Base-by-base conservation (phyloP, 2,888 invertebrate genomes). In the Philhelius pedissequus region DNA sequence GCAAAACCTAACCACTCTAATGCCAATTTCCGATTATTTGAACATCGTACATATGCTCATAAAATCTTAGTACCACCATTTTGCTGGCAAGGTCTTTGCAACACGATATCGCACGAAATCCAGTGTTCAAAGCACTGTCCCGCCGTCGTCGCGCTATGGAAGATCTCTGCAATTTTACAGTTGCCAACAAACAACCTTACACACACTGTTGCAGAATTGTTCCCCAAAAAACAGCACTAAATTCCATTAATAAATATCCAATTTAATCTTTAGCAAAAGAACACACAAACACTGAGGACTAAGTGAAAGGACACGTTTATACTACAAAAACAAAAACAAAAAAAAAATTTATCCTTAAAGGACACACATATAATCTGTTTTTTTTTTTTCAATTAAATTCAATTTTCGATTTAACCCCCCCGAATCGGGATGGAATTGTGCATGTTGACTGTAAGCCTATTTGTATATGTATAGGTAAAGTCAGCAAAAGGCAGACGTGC, bases 331-430 rank as follows among this genome's bases (percentile, higher is more conserved):
- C 9, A 3, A 52, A 30, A 13, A 5, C 3, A 66, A 71, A 50
- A 30, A 54, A 54, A 54, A 43, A 32, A 13, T 35, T 35, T 48
- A 30, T 50, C 48, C 82, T 52, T 60, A 69, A 66, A 74, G 70
- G 73, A 64, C 78, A 64, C 69, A 64, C 32, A 56, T 20, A 56
- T 45, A 78, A 40, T 32, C 56, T 70, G 56, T 30, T 62, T 50
- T 52, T 76, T 68, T 74, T 64, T 71, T 70, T 76, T 83, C 78
- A 78, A 83, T 83, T 74, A 78, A 69, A 83, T 83, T 83, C 82
- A 83, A 83, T 83, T 74, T 78, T 73, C 78, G 38, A 64, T 74
- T 35, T 27, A 54, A 50, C 62, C 54, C 45, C 22, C 15, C 22
- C 15, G 4, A 22, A 60, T 22, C 18, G 27, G 15, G 48, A n/a